These are phyloP conservation scores for Sprattus sprattus DNA, from an alignment of 2,113 vertebrate species.

Conservation along the genomic window DNA sequence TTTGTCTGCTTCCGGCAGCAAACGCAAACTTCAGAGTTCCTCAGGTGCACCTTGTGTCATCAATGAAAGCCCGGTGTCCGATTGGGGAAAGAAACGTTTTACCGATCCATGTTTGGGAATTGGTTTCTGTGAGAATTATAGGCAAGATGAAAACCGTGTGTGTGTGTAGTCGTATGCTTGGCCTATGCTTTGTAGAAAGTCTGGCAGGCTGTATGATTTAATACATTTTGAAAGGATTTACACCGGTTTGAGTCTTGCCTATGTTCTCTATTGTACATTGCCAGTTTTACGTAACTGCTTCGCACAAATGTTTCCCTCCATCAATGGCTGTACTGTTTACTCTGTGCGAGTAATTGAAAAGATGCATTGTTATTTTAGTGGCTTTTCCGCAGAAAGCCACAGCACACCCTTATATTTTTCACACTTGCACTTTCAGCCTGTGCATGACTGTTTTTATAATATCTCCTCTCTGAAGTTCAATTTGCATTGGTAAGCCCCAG, in stretches of 20 bases:
- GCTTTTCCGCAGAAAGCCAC: not conserved
- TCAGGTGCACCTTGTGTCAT: not conserved
- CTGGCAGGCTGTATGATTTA: not conserved
- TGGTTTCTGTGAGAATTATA: not conserved
- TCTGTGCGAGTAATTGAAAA: not conserved
- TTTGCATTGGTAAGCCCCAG: constrained; percentile 20
- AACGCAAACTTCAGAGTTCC: not conserved
- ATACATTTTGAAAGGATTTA: constrained; percentile 6
- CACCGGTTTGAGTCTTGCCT: not conserved
- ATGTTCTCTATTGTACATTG: not conserved
- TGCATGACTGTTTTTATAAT: constrained; percentile 18
- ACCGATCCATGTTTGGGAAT: not conserved
- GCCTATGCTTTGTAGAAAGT: not conserved
- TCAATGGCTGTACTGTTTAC: constrained; percentile 3
- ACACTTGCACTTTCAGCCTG: constrained; percentile 25
- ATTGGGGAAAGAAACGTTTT: not conserved
- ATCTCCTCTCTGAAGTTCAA: constrained; percentile 11
- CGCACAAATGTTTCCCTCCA: not conserved
- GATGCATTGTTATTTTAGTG: constrained; percentile 10
- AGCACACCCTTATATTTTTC: constrained; percentile 13
- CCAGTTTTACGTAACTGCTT: not conserved
- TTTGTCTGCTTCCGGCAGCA: not conserved
- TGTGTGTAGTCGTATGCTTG: not conserved
- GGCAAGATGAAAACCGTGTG: not conserved
- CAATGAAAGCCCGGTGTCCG: not conserved